These are phyloP conservation scores for Orycteropus afer DNA, from an alignment of 2,113 vertebrate species.

Conservation along the genomic window DNA sequence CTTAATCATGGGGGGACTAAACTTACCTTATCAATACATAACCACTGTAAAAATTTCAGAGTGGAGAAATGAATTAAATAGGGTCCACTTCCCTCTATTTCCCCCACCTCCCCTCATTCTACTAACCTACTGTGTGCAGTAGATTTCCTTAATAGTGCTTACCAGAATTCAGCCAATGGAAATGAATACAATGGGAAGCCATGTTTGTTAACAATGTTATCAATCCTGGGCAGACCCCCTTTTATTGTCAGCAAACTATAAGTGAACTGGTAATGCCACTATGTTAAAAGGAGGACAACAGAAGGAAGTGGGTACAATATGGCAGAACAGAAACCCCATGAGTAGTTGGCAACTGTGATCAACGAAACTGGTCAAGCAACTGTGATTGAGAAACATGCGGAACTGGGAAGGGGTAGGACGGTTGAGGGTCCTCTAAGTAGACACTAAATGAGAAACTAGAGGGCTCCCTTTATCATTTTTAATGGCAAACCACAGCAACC, in stretches of 20 bases:
- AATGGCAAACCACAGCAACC: neutral
- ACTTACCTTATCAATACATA: constrained; percentile 50
- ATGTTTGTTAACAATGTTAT: neutral
- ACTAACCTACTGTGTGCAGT: neutral
- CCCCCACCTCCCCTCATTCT: neutral
- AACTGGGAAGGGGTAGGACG: neutral
- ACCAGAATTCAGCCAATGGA: neutral
- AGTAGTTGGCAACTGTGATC: neutral
- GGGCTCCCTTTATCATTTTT: neutral
- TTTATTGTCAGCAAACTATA: neutral
- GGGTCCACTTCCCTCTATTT: neutral
- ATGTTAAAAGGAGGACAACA: neutral
- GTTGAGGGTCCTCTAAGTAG: neutral
- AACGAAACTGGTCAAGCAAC: neutral
- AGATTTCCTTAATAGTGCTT: neutral
- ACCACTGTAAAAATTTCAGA: neutral
- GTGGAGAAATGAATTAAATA: neutral
- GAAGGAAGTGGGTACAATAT: neutral
- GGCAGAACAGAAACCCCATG: neutral
- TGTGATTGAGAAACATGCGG: neutral
- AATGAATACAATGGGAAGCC: neutral
- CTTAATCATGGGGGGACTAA: accelerated
- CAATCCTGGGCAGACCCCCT: neutral
- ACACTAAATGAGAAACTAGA: neutral
- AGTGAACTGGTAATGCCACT: neutral